Conservation (phyloP, 2,797 vertebrate species). For the Microctenopoma lineatum region DNA sequence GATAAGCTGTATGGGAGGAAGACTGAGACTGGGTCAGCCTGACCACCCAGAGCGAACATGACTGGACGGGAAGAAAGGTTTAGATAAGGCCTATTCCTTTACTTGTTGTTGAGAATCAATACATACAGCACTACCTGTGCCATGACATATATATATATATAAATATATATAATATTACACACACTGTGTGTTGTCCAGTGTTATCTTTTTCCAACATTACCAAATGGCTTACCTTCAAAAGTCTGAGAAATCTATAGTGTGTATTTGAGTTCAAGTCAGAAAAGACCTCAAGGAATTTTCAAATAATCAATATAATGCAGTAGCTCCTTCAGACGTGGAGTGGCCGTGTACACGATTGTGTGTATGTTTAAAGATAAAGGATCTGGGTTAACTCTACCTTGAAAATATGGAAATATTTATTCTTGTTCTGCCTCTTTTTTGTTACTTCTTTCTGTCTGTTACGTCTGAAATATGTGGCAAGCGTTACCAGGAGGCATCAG, state of each 20-base stretch:
- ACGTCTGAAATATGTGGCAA: conserved; percentile 44
- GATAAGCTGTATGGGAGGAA: neutral
- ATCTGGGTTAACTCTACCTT: conserved; percentile 26
- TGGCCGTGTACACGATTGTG: neutral
- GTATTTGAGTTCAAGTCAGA: conserved; percentile 13
- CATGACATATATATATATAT: neutral
- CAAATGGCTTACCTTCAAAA: neutral
- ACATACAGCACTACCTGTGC: neutral
- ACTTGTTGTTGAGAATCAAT: neutral
- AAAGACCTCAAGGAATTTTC: conserved; percentile 28
- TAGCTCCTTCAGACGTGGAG: neutral
- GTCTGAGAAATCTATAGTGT: conserved; percentile 24
- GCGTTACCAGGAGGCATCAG: conserved; percentile 50
- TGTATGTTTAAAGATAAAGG: conserved; percentile 22
- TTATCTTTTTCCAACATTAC: no score
- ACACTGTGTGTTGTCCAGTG: no score
- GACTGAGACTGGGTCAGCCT: neutral
- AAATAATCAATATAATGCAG: neutral
- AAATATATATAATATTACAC: neutral
- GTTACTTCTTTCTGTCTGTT: conserved; percentile 44
- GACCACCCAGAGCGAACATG: conserved; percentile 4
- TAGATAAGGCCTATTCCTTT: neutral
- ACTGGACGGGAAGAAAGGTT: neutral
- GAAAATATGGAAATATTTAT: conserved; percentile 55
- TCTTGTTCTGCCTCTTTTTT: conserved; percentile 56